phyloP scores from a whole-genome alignment of 2,888 invertebrate genomes.

The Nipponacmea schrenckii region DNA sequence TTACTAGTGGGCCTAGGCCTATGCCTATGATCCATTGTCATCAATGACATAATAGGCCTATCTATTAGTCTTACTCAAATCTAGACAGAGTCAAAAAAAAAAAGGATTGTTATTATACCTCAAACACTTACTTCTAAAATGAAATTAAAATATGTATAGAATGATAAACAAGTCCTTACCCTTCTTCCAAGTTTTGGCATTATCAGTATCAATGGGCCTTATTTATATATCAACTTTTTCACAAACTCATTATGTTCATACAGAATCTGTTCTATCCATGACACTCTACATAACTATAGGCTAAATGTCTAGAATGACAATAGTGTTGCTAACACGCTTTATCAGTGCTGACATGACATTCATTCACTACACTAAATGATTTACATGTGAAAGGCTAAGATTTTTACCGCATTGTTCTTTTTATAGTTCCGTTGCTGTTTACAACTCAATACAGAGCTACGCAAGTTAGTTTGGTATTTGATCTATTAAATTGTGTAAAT shows the following conservation, averaged over 20 bases:
- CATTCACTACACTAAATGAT: conserved; percentile 11
- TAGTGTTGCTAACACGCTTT: conserved; percentile 7
- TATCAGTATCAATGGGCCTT: conserved; percentile 3
- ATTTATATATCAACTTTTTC: background rate
- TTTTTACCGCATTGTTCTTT: conserved; percentile 9
- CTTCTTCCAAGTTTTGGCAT: conserved; percentile 33
- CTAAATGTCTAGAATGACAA: too few relatives aligned
- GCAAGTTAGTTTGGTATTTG: too few relatives aligned
- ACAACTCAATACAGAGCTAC: background rate
- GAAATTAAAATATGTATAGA: background rate
- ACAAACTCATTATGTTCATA: conserved; percentile 11
- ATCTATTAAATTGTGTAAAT: too few relatives aligned
- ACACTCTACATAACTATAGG: background rate
- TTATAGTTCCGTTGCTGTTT: conserved; percentile 17
- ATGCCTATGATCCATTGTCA: too few relatives aligned
- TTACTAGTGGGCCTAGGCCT: too few relatives aligned
- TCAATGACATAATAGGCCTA: too few relatives aligned
- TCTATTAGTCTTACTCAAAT: too few relatives aligned
- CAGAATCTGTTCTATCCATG: conserved; percentile 2
- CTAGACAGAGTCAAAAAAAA: too few relatives aligned
- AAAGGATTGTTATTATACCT: too few relatives aligned
- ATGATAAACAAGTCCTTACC: conserved; percentile 20
- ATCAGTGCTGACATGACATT: conserved; percentile 1
- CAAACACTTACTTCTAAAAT: background rate
- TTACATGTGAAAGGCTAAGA: conserved; percentile 18